Percentiles rank a stretch among this genome's conserved stretches.
phyloP scores from a whole-genome alignment of 2,797 vertebrate genomes.

The Orientallactaga sibirica region DNA sequence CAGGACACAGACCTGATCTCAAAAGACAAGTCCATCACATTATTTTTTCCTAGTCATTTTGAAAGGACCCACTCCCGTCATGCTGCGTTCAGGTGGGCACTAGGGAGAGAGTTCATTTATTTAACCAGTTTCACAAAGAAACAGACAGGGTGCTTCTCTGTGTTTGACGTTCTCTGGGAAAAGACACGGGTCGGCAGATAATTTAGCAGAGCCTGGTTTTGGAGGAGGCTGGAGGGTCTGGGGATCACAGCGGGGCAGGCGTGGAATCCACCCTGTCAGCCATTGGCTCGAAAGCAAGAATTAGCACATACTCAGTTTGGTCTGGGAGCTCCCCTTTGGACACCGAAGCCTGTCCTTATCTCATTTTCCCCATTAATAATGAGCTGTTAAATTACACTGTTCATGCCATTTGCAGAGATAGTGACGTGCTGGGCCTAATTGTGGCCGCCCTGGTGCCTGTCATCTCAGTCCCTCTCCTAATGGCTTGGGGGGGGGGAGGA shows the following conservation, averaged over 20 bases:
- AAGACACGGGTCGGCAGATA: slow-evolving; percentile 30
- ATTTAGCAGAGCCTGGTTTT: slow-evolving; percentile 57
- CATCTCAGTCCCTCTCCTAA: slow-evolving; percentile 65
- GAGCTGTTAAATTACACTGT: slow-evolving; percentile 77
- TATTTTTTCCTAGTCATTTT: background rate
- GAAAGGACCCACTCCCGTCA: background rate
- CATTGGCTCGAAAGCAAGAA: slow-evolving; percentile 23
- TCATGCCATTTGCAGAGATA: slow-evolving; percentile 74
- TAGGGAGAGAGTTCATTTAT: background rate
- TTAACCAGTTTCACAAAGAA: slow-evolving; percentile 34
- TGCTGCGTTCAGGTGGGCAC: background rate
- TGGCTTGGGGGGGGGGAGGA: slow-evolving; percentile 27
- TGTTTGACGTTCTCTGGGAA: background rate
- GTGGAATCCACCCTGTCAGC: slow-evolving; percentile 35
- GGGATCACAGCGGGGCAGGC: background rate
- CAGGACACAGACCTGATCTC: background rate
- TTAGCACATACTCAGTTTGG: slow-evolving; percentile 52
- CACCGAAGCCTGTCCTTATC: slow-evolving; percentile 63
- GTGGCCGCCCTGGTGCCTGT: slow-evolving; percentile 15
- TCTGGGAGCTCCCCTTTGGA: slow-evolving; percentile 61
- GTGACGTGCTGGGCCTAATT: slow-evolving; percentile 45
- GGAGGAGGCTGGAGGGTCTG: background rate
- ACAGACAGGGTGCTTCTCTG: background rate
- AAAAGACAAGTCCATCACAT: background rate
- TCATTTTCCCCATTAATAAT: slow-evolving; percentile 74